Percentiles rank a stretch among this genome's conserved stretches.
Conservation (phyloP, 1,140 invertebrate genomes). For the Phthorimaea operculella region DNA sequence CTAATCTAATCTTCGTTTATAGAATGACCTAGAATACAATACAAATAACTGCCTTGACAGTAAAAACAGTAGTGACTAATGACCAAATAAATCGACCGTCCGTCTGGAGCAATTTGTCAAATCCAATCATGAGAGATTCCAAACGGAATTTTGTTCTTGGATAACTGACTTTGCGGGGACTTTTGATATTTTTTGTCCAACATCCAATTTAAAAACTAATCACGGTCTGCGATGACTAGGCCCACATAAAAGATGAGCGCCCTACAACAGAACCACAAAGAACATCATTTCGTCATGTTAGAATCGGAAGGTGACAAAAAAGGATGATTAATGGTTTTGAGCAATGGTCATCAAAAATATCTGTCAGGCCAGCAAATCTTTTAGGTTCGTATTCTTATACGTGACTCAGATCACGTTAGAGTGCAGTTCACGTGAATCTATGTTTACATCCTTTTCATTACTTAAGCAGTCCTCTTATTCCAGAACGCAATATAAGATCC, state of each 20-base stretch:
- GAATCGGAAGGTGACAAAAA: constrained; percentile 51
- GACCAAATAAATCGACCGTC: constrained; percentile 34
- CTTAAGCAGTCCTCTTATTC: no score
- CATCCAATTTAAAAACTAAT: constrained; percentile 64
- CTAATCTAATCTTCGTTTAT: constrained; percentile 13
- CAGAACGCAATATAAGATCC: no score
- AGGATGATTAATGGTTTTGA: constrained; percentile 51
- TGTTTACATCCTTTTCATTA: no score
- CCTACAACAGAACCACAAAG: constrained; percentile 49
- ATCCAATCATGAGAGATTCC: constrained; percentile 47
- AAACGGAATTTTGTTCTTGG: constrained; percentile 35
- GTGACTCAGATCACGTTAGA: no score
- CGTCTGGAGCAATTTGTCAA: constrained; percentile 50
- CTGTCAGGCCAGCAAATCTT: constrained; percentile 34
- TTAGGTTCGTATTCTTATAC: no score
- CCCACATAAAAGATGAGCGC: constrained; percentile 41
- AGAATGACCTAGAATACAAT: background rate
- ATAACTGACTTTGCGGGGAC: constrained; percentile 41
- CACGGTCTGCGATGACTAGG: constrained; percentile 48
- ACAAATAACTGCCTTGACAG: constrained; percentile 6
- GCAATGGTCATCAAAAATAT: constrained; percentile 33
- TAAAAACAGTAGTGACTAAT: constrained; percentile 28
- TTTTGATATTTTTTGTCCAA: constrained; percentile 36
- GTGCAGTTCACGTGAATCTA: no score
- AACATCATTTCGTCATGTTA: constrained; percentile 62